Conservation (phyloP, 2,113 vertebrate genomes). For the Lagopus muta region DNA sequence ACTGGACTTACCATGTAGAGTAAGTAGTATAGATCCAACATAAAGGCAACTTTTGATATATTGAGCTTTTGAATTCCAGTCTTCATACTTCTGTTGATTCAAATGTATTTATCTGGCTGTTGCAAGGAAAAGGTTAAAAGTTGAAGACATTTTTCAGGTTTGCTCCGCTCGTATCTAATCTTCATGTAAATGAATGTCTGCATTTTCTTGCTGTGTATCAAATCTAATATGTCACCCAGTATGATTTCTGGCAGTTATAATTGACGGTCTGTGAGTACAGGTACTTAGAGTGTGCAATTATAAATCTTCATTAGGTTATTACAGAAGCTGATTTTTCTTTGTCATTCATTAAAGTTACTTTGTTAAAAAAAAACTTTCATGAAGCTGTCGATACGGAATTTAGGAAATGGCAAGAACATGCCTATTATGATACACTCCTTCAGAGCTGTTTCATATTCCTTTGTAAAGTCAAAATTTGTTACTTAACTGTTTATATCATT, state of each 20-base stretch:
- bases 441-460: not conserved
- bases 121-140: not conserved
- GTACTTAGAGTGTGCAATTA: not conserved
- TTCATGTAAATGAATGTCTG: not conserved
- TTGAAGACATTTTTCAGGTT: not conserved
- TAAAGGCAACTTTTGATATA: not conserved
- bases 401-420: not conserved
- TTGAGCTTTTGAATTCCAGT: not conserved
- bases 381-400: not conserved
- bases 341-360: not conserved
- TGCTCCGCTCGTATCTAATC: not conserved
- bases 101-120: not conserved
- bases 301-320: slow-evolving; percentile 24
- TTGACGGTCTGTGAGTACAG: slow-evolving; percentile 5
- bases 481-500: not conserved
- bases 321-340: not conserved
- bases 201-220: not conserved
- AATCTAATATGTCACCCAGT: not conserved
- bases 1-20: not conserved
- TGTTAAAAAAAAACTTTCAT: slow-evolving; percentile 5
- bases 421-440: not conserved
- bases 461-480: not conserved
- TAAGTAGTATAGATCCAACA: not conserved
- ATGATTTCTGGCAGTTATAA: slow-evolving; percentile 24
- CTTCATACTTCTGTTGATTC: not conserved